These are phyloP conservation scores for Cetonia aurata DNA, from an alignment of 2,888 invertebrate genomes.

Conservation along the genomic window DNA sequence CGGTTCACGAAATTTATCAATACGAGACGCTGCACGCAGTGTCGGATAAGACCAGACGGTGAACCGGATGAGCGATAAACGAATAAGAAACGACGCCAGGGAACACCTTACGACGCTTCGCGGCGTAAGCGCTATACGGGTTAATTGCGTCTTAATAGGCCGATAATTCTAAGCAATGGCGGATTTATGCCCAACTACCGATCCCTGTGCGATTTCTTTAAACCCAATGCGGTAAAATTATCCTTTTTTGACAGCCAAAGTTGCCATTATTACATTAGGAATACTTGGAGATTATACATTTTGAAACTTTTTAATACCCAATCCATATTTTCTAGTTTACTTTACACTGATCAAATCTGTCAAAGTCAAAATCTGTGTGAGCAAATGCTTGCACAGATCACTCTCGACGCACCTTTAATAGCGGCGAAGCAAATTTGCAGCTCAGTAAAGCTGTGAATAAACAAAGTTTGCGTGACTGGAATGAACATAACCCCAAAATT, in stretches of 20 bases:
- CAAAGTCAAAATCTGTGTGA: too few relatives aligned
- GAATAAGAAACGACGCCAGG: slow-evolving; percentile 21
- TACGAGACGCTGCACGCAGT: slow-evolving; percentile 28
- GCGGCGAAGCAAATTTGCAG: too few relatives aligned
- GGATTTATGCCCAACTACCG: slow-evolving; percentile 29
- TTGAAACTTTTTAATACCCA: too few relatives aligned
- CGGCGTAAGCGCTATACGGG: slow-evolving; percentile 28
- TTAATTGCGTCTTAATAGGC: slow-evolving; percentile 36
- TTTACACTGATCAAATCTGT: too few relatives aligned
- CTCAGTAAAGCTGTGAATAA: too few relatives aligned
- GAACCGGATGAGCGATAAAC: slow-evolving; percentile 37
- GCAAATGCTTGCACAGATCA: too few relatives aligned
- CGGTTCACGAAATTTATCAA: slow-evolving; percentile 37
- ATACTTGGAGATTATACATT: slow-evolving; percentile 2
- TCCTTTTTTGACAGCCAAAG: slow-evolving; percentile 8
- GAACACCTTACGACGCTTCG: slow-evolving; percentile 32
- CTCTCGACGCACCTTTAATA: too few relatives aligned
- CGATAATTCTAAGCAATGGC: slow-evolving; percentile 35
- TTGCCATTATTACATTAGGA: not conserved
- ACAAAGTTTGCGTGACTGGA: too few relatives aligned
- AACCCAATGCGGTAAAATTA: slow-evolving; percentile 10
- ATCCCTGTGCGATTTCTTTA: slow-evolving; percentile 26
- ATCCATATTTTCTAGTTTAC: too few relatives aligned
- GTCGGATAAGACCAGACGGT: slow-evolving; percentile 11
- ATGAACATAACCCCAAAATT: too few relatives aligned